phyloP scores from a whole-genome alignment of 2,797 vertebrate genomes.

The Acrossocheilus wenchowensis region DNA sequence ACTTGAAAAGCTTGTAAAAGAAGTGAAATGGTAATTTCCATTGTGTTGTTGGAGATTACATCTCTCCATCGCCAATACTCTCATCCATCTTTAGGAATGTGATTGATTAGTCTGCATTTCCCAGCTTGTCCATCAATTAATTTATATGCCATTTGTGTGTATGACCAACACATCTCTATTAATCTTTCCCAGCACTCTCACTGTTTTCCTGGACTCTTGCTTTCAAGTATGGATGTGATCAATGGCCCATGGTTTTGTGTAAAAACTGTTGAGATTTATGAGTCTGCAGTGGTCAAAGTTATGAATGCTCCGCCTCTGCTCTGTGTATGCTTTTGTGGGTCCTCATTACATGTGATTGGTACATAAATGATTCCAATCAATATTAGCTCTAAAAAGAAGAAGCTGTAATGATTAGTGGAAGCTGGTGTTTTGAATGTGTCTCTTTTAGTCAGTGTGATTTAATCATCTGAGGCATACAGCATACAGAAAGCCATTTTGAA shows the following conservation, averaged over 20 bases:
- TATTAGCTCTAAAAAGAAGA: neutral
- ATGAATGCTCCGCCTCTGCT: slow-evolving; percentile 24
- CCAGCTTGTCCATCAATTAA: slow-evolving; percentile 47
- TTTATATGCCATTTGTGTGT: slow-evolving; percentile 42
- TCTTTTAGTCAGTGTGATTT: neutral
- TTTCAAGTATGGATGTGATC: slow-evolving; percentile 44
- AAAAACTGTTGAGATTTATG: slow-evolving; percentile 51
- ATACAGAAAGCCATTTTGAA: neutral
- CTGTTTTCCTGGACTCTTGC: slow-evolving; percentile 40
- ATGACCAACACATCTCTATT: slow-evolving; percentile 49
- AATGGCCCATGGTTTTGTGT: slow-evolving; percentile 40
- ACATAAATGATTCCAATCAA: slow-evolving; percentile 41
- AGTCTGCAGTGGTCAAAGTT: slow-evolving; percentile 25
- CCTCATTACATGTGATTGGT: slow-evolving; percentile 44
- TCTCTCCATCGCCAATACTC: slow-evolving; percentile 37
- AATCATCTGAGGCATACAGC: neutral
- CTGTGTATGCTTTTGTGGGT: slow-evolving; percentile 17
- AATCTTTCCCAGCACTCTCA: slow-evolving; percentile 40
- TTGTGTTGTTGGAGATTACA: slow-evolving; percentile 31
- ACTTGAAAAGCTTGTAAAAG: slow-evolving; percentile 21
- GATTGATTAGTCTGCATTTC: slow-evolving; percentile 41
- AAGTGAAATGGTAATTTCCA: slow-evolving; percentile 25
- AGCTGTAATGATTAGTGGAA: neutral
- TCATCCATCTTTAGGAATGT: slow-evolving; percentile 49
- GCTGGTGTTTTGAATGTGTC: slow-evolving; percentile 19